Evolutionary conservation across 2,797 vertebrate species (phyloP).

Genomic region (Girardinus metallicus): DNA sequence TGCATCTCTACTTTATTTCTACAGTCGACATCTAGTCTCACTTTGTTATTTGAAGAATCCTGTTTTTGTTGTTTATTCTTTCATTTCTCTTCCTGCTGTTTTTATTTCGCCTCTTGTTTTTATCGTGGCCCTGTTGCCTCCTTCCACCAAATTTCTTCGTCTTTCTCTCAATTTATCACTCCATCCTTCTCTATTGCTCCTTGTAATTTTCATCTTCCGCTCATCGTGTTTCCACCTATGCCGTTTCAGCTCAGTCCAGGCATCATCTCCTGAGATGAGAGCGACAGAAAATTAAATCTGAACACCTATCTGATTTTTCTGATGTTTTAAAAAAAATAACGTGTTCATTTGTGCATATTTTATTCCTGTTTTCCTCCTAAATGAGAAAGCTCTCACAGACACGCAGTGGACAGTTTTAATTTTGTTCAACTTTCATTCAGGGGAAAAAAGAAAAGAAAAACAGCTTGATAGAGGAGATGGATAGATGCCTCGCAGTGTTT

Average conservation of each 20-base stretch:
- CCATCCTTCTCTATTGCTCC: constrained; percentile 30
- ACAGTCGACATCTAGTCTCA: constrained; percentile 28
- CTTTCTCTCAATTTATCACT: constrained; percentile 56
- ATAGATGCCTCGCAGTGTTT: constrained; percentile 83
- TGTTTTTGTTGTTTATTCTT: constrained; percentile 48
- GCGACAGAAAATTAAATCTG: constrained; percentile 61
- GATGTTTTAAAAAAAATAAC: constrained; percentile 51
- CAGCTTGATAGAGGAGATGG: constrained; percentile 80
- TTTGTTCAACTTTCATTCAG: constrained; percentile 79
- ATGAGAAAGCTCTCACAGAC: constrained; percentile 51
- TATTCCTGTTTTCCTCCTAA: constrained; percentile 5
- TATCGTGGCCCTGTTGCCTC: constrained; percentile 50
- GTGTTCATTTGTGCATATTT: constrained; percentile 15
- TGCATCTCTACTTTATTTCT: not conserved
- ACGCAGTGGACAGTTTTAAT: constrained; percentile 83
- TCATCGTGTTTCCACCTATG: constrained; percentile 25
- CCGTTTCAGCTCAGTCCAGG: constrained; percentile 57
- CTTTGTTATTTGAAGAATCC: constrained; percentile 49
- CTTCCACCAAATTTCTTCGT: constrained; percentile 31
- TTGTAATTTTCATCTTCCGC: constrained; percentile 53
- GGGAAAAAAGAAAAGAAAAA: constrained; percentile 35
- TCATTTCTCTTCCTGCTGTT: constrained; percentile 55
- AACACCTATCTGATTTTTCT: constrained; percentile 64
- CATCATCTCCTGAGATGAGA: constrained; percentile 60
- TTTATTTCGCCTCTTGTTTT: constrained; percentile 23